Evolutionary conservation across 2,888 invertebrate genomes (phyloP).

Genomic region (Capitulum mitella): DNA sequence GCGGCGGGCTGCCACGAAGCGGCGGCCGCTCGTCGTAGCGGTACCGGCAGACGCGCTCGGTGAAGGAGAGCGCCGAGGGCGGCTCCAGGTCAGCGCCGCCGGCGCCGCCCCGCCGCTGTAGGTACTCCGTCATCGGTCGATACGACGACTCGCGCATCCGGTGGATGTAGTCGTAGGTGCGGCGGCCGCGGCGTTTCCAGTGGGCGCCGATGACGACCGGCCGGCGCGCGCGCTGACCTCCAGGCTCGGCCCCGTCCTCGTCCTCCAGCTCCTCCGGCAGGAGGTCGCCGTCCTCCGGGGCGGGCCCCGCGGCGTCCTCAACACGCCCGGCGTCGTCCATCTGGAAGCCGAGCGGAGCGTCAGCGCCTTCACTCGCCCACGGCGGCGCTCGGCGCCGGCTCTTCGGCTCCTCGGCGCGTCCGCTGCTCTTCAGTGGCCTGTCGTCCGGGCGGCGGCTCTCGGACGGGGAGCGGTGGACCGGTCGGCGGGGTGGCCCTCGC

Average conservation of each 20-base stretch:
- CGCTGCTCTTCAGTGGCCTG: too few species aligned
- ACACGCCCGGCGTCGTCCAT: neutral
- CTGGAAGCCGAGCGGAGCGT: conserved; percentile 5
- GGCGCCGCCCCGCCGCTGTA: neutral
- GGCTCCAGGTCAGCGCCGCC: too few species aligned
- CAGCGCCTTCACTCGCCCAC: neutral
- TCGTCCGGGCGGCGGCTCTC: too few species aligned
- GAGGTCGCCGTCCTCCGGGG: neutral
- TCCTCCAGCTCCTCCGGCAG: neutral
- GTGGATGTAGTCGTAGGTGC: conserved; percentile 21
- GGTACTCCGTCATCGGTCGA: conserved; percentile 14
- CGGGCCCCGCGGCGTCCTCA: too few species aligned
- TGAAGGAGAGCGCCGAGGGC: neutral
- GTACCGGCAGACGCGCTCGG: neutral
- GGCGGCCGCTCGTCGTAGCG: neutral
- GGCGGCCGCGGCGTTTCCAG: neutral
- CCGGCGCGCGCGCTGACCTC: neutral
- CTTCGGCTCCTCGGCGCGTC: too few species aligned
- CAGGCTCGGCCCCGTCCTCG: neutral
- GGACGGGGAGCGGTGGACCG: too few species aligned
- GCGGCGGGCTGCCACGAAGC: neutral
- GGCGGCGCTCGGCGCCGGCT: too few species aligned
- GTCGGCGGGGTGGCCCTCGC: too few species aligned
- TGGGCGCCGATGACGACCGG: conserved; percentile 21
- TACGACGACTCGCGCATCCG: neutral